Evolutionary conservation across 2,888 invertebrate species (phyloP).

Genomic region (Sphecodes monilicornis): DNA sequence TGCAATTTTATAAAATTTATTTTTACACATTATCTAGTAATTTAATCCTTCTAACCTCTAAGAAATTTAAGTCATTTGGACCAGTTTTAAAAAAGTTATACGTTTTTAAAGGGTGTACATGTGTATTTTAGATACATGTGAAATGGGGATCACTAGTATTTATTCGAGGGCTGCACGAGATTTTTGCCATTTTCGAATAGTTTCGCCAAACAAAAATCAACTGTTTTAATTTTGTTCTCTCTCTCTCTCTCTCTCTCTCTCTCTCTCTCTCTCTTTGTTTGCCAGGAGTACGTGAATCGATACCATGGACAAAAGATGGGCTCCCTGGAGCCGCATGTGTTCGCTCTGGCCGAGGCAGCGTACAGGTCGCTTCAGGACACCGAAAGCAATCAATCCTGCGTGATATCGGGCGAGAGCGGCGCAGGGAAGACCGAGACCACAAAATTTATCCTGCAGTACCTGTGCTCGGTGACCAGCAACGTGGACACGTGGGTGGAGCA

Average conservation of each 20-base stretch:
- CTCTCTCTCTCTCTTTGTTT: constrained; percentile 12
- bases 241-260: neutral
- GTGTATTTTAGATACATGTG: no score
- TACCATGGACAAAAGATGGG: constrained; percentile 94
- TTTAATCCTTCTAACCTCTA: no score
- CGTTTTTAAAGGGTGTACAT: no score
- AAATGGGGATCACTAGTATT: no score
- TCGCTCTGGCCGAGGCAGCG: constrained; percentile 95
- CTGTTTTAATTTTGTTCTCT: no score
- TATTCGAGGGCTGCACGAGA: no score
- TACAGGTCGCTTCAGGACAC: constrained; percentile 90
- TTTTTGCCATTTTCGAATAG: no score
- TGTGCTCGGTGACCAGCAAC: constrained; percentile 94
- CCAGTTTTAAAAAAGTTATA: no score
- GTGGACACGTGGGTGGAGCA: constrained; percentile 97
- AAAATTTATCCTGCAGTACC: constrained; percentile 95
- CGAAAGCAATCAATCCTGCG: constrained; percentile 91
- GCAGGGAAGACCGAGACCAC: constrained; percentile 98
- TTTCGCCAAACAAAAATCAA: neutral
- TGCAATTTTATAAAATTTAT: no score
- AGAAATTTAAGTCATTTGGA: no score
- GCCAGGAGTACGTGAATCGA: constrained; percentile 91
- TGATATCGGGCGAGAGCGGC: constrained; percentile 96
- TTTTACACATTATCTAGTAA: no score
- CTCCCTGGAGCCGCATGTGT: constrained; percentile 93